Conservation (phyloP, 1,140 invertebrate species). For the Apis laboriosa region DNA sequence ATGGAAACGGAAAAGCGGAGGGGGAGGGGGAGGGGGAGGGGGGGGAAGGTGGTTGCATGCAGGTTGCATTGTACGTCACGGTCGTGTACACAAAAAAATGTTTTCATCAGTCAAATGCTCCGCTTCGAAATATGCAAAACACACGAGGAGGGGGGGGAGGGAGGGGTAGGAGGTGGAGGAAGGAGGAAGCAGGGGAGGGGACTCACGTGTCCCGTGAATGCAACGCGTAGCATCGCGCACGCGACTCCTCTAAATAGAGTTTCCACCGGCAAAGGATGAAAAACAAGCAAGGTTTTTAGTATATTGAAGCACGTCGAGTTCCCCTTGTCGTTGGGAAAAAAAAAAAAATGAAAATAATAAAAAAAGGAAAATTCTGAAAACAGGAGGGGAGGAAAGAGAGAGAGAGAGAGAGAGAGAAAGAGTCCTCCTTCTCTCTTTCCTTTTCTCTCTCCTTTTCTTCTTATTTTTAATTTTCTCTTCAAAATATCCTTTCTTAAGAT, state of each 20-base stretch:
- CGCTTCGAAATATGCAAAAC: slow-evolving; percentile 27
- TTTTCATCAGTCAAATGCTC: slow-evolving; percentile 41
- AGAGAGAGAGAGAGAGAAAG: not conserved
- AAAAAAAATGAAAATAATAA: not conserved
- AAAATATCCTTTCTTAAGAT: too few species aligned
- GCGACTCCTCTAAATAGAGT: slow-evolving; percentile 36
- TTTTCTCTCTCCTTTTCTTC: not conserved
- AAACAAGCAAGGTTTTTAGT: slow-evolving; percentile 24
- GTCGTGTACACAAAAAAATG: slow-evolving; percentile 11
- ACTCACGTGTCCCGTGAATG: slow-evolving; percentile 17
- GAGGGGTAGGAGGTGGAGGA: too few species aligned
- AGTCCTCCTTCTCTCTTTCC: not conserved
- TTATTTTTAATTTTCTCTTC: too few species aligned
- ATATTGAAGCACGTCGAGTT: slow-evolving; percentile 13
- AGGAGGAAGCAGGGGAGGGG: too few species aligned
- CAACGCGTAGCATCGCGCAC: not conserved
- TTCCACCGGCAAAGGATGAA: slow-evolving; percentile 12
- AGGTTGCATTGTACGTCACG: not conserved
- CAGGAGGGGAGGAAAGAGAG: not conserved
- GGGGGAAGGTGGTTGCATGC: not conserved
- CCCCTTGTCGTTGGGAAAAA: not conserved
- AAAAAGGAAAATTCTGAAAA: too few species aligned
- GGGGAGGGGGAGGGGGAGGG: not conserved
- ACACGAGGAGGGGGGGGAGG: not conserved
- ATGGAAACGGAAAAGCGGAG: too few species aligned